A percentile compares a stretch with the other conserved stretches of the same genome.
Conservation (phyloP, 2,888 invertebrate genomes). For the Corbicula japonica region DNA sequence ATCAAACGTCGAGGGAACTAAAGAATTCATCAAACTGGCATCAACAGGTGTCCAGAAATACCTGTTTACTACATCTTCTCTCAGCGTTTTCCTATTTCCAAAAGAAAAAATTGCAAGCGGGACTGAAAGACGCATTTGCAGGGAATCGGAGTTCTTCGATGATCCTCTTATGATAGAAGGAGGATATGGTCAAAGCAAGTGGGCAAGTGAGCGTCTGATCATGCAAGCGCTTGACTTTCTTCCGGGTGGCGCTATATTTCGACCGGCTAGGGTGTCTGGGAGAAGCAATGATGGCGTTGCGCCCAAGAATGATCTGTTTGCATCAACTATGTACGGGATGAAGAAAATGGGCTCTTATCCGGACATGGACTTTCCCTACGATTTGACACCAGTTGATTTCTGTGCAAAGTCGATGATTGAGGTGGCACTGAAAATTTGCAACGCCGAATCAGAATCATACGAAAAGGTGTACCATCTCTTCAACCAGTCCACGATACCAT, state of each 20-base stretch:
- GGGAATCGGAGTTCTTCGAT: conserved; percentile 68
- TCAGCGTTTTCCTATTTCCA: conserved; percentile 77
- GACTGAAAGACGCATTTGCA: conserved; percentile 41
- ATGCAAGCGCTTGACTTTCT: conserved; percentile 71
- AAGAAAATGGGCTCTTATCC: conserved; percentile 69
- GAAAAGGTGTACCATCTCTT: conserved; percentile 73
- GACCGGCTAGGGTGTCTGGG: conserved; percentile 74
- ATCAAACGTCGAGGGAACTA: conserved; percentile 72
- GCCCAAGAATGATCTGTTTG: conserved; percentile 74
- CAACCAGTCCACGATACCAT: conserved; percentile 71
- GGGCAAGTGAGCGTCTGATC: conserved; percentile 75
- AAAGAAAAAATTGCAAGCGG: conserved; percentile 24
- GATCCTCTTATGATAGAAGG: conserved; percentile 70
- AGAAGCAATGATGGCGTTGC: conserved; percentile 69
- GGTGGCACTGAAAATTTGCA: conserved; percentile 65
- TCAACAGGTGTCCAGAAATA: conserved; percentile 72
- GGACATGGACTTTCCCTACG: conserved; percentile 75
- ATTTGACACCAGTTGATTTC: conserved; percentile 76
- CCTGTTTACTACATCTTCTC: conserved; percentile 73
- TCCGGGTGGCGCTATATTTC: conserved; percentile 76
- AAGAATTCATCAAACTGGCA: conserved; percentile 74
- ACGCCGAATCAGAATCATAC: conserved; percentile 13
- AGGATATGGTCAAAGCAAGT: conserved; percentile 77
- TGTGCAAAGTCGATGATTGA: conserved; percentile 74
- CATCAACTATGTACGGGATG: conserved; percentile 69